Base-by-base conservation (phyloP, 1,140 invertebrate species). In the Ceratitis capitata region DNA sequence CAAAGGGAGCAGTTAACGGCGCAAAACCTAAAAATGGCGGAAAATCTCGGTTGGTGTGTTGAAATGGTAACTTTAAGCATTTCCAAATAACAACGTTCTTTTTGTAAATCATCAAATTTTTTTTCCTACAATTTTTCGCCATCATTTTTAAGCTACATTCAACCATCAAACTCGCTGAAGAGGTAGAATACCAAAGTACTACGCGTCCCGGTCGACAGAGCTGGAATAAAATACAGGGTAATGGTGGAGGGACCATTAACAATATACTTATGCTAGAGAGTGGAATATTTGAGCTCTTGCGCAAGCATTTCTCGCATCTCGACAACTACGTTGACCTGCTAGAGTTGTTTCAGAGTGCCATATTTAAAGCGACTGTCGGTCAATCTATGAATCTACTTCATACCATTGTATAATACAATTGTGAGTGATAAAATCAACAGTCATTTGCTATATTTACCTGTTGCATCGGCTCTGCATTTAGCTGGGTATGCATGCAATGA, bases 381-480 rank as follows among this genome's bases (percentile, higher is more conserved):
- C 97, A 96, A 92, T 95, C 94, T 88, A 92, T 97, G 85, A 98
- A 96, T 92, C 93, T 93, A 85, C 92, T 94, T 82, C 94, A 94
- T 29, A 90, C 94, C 23, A 93, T 94, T 95, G 89, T 99, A 99
- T 89, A 95, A 96, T 89, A 93, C 96, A 0, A 98, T 99, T 91
- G 97, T 98, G 3, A 97, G 98, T 88, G 98, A 98, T 92, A 99
- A 99, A 92, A 98, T 98, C 26, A 95, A 97, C 0, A 98, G 97
- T 92, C 99, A 99, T 92, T 96, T 97, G 0, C 99, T 99, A 92
- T 96, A 98, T 90, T 94, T 99, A 89, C 98, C 99, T 0, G 95
- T 99, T 49, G 95, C 95, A 14, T 88, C 97, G 45, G 97, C 97
- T 1, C 96, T 99, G 95, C 94, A 97, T 88, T 95, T 99, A 94